Base-by-base conservation (phyloP, 1,140 invertebrate genomes). In the Chymomyza costata region DNA sequence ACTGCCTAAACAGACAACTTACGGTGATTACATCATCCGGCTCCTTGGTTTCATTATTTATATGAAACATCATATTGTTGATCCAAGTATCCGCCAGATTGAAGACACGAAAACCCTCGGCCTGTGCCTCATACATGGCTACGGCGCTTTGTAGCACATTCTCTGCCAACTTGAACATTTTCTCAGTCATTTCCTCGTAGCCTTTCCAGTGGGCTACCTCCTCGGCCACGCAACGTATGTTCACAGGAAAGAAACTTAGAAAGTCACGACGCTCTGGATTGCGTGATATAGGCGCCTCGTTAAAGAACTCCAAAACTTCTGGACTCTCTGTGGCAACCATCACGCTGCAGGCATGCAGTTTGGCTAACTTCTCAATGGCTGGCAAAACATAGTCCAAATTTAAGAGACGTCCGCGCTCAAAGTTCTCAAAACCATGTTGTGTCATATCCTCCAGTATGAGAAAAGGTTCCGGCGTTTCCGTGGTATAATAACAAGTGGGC, bases 11-110 rank as follows among this genome's bases (percentile, higher is more conserved):
- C 63, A 60, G 39, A 43, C 16, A 2, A 85, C 87, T 87, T 80
- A 90, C 88, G 38, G 90, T 87, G 56, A 89, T 86, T 1, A 89
- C 87, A 51, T 88, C 85, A 35, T 87, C 81, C 0, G 88, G 86
- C 58, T 89, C 87, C 6, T 85, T 86, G 6, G 86, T 63, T 10
- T 87, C 68, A 46, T 89, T 85, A 52, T 89, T 83, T 43, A 91
- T 89, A 17, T 87, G 87, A 65, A 92, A 91, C 62, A 92, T 71
- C 65, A 92, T 88, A 63, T 92, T 92, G 65, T 91, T 91, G 1
- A 89, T 83, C 90, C 90, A 92, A 13, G 87, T 85, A 60, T 92
- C 91, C 3, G 90, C 90, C 40, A 92, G 88, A 64, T 88, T 90
- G 8, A 92, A 85, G 2, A 91, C 90, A 16, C 87, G 86, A 48